Evolutionary conservation across 2,888 invertebrate species (phyloP).

Genomic region (Trissolcus brochymenae): DNA sequence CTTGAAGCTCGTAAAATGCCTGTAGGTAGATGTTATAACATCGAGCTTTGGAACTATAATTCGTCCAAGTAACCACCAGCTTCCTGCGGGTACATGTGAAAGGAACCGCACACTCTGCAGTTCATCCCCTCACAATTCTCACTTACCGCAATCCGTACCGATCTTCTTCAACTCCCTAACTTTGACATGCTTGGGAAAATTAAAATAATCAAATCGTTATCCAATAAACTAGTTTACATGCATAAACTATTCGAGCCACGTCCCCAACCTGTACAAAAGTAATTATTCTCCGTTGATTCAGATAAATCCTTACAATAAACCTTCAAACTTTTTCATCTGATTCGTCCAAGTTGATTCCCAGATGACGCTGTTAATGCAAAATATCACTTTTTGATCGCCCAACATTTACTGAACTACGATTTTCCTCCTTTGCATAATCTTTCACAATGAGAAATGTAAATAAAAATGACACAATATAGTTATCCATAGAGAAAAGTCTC

Average conservation of each 20-base stretch:
- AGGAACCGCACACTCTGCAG: constrained; percentile 56
- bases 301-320: background rate
- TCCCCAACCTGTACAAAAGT: background rate
- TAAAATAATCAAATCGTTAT: constrained; percentile 40
- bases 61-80: constrained; percentile 48
- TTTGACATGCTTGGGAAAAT: constrained; percentile 38
- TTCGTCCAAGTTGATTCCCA: background rate
- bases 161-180: constrained; percentile 26
- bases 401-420: constrained; percentile 7
- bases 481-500: constrained; percentile 65
- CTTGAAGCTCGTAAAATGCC: constrained; percentile 45
- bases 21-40: constrained; percentile 53
- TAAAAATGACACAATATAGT: constrained; percentile 63
- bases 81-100: constrained; percentile 52
- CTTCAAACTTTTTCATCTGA: background rate
- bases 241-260: constrained; percentile 2
- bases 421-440: constrained; percentile 20
- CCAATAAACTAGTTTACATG: constrained; percentile 36
- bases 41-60: constrained; percentile 53
- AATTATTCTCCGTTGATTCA: background rate
- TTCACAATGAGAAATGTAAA: constrained; percentile 52
- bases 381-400: constrained; percentile 24
- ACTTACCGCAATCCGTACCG: constrained; percentile 41
- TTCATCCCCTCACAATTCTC: constrained; percentile 50
- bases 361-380: constrained; percentile 2